Base-by-base conservation (phyloP, 2,113 vertebrate species). In the Sylvia atricapilla region DNA sequence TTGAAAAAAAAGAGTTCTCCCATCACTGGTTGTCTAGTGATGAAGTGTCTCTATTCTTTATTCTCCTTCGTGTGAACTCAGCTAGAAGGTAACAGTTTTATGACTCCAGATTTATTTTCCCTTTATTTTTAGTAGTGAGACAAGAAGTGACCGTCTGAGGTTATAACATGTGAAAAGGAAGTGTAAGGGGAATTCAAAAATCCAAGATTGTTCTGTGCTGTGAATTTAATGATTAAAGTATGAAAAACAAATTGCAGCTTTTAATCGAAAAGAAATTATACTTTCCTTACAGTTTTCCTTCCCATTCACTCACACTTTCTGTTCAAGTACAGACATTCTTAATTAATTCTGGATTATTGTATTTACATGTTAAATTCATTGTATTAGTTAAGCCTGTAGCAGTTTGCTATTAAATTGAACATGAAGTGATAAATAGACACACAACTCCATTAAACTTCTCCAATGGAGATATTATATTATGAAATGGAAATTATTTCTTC, bases 11-110 rank as follows among this genome's bases (percentile, higher is more conserved):
- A 31, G 33, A 49, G 15, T 62, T 77, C 11, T 91, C 23, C 46
- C 16, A 31, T 85, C 31, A 19, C 39, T 55, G 8, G 5, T 87
- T 91, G 83, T 79, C 58, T 76, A 41, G 35, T 67, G 81, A 87
- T 74, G 39, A 39, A 90, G 46, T 70, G 23, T 70, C 79, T 63
- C 74, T 77, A 30, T 67, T 83, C 49, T 75, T 84, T 89, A 58
- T 66, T 84, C 46, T 91, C 70, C 74, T 95, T 91, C 59, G 25
- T 70, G 72, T 85, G 90, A 90, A 68, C 59, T 84, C 72, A 90
- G 68, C 59, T 91, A 84, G 78, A 86, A 80, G 21, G 17, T 88
- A 85, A 62, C 50, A 58, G 76, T 50, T 95, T 91, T 83, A 93
- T 35, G 46, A 35, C 43, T 90, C 18, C 10, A 80, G 77, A 94